phyloP scores from a whole-genome alignment of 1,140 invertebrate genomes.

The Dinoponera quadriceps region DNA sequence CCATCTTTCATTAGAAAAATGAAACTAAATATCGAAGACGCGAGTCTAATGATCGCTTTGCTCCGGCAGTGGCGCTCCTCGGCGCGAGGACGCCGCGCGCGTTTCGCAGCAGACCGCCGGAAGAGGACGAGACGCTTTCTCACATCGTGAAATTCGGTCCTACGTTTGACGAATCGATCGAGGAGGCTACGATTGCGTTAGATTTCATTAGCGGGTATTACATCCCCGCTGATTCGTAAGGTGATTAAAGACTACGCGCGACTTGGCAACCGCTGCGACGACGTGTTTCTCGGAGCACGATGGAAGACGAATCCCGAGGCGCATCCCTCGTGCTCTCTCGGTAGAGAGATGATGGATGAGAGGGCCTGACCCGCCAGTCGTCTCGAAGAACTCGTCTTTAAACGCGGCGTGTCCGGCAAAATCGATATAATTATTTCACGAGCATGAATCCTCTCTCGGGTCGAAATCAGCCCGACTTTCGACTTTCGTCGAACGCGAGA shows the following conservation, averaged over 20 bases:
- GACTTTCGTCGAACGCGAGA: constrained; percentile 66
- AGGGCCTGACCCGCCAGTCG: constrained; percentile 79
- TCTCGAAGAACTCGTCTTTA: constrained; percentile 81
- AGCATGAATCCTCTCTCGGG: constrained; percentile 42
- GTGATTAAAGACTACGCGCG: constrained; percentile 18
- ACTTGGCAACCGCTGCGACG: constrained; percentile 74
- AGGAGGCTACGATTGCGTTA: constrained; percentile 1
- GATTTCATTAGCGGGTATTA: not conserved
- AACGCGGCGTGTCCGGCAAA: constrained; percentile 78
- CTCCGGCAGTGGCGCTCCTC: constrained; percentile 72
- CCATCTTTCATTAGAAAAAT: constrained; percentile 83
- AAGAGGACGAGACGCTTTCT: not conserved
- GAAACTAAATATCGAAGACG: constrained; percentile 82
- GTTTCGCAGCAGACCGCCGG: not conserved
- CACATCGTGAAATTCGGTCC: not conserved
- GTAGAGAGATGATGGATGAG: constrained; percentile 84
- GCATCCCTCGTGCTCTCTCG: constrained; percentile 72
- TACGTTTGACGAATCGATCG: not conserved
- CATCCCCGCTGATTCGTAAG: not conserved
- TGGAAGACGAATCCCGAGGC: constrained; percentile 78
- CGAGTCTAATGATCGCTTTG: constrained; percentile 76
- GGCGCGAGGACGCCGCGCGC: not conserved
- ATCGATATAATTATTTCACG: constrained; percentile 85
- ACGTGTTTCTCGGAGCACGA: constrained; percentile 66
- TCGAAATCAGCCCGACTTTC: constrained; percentile 62